Base-by-base conservation (phyloP, 30 jellyfish, hydroid and myxozoan species). In the Aurelia sp. region DNA sequence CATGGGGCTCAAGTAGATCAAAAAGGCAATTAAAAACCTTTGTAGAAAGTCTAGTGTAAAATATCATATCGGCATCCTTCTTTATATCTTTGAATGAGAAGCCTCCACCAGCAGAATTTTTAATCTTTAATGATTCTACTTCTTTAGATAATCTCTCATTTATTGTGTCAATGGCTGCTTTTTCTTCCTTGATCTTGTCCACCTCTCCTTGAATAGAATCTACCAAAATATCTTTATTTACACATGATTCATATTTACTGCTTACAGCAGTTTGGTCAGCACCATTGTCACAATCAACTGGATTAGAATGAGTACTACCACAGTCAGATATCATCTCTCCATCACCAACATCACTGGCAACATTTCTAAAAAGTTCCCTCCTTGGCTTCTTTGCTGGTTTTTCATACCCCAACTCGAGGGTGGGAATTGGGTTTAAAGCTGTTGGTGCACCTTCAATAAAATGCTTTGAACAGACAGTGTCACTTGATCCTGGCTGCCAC, bases 351-450 rank as follows among this genome's bases (percentile, higher is more conserved):
- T 16, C 19, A 19, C 19, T 15, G 20, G 20, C 66, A 57, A 19
- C 66, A 57, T 15, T 57, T 2, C 66, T 57, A 57, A 57, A 15
- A 16, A 57, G 20, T 19, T 57, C 66, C 66, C 66, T 57, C 66
- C 66, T 57, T 16, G 66, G 66, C 20, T 57, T 57, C 66, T 57
- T 57, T 57, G 66, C 66, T 19, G 66, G 66, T 27, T 27, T 27
- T 27, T 27, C 33, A 27, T 27, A 27, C 33, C 33, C 33, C 33
- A 27, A 27, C 33, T 57, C 66, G 20, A 57, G 66, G 20, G 66
- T 57, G 20, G 66, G 66, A 16, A 57, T 57, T 16, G 66, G 66
- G 2, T 27, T 27, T 27, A 27, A 27, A 27, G 33, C 33, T 27
- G 33, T 27, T 27, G 33, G 33, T 27, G 33, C 33, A 27, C 33